Conservation (phyloP, 2,797 vertebrate species). For the Molossus alvarezi region DNA sequence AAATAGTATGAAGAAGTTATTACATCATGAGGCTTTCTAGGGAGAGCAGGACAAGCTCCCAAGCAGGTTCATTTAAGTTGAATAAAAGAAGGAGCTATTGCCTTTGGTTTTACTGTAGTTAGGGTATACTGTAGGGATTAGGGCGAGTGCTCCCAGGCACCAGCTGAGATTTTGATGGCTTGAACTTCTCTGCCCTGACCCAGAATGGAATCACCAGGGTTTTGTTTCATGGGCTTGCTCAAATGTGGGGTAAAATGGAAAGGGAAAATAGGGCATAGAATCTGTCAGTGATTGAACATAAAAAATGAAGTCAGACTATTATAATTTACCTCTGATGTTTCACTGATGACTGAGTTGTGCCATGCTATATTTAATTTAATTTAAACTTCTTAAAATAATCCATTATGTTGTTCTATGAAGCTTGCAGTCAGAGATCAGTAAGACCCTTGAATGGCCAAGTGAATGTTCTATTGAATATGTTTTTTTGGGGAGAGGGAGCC, state of each 20-base stretch:
- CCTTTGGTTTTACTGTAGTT: conserved; percentile 46
- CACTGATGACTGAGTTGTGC: conserved; percentile 9
- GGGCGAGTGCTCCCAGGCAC: background rate
- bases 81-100: conserved; percentile 14
- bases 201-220: background rate
- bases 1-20: background rate
- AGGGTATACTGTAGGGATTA: background rate
- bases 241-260: background rate
- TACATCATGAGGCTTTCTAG: conserved; percentile 6
- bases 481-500: background rate
- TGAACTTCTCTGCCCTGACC: background rate
- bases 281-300: background rate
- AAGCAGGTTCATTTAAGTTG: background rate
- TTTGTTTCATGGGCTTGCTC: conserved; percentile 1
- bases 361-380: conserved; percentile 43
- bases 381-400: conserved; percentile 46
- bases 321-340: conserved; percentile 25
- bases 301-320: background rate
- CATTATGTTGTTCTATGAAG: background rate
- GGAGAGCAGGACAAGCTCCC: background rate
- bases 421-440: background rate
- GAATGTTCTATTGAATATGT: background rate
- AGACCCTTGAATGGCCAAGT: background rate
- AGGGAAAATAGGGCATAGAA: background rate
- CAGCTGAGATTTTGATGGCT: background rate